These are phyloP conservation scores for Papilio protenor DNA, from an alignment of 2,888 invertebrate species.

Conservation along the genomic window DNA sequence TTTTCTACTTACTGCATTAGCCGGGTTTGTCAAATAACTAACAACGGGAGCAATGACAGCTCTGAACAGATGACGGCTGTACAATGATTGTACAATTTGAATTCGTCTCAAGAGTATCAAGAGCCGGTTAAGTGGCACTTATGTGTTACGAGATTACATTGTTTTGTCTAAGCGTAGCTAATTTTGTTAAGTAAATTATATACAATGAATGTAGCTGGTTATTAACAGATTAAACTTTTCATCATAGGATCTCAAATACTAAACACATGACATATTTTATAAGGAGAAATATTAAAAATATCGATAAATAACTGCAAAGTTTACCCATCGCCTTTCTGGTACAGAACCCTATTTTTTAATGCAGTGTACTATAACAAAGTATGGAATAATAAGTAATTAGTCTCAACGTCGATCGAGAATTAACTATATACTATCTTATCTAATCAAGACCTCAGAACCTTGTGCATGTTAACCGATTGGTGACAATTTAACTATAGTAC, in stretches of 20 bases:
- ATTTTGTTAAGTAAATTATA: background rate
- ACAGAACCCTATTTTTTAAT: background rate
- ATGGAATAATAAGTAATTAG: background rate
- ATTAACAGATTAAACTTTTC: too few species aligned
- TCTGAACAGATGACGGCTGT: background rate
- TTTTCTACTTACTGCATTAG: constrained; percentile 12
- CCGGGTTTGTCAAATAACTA: background rate
- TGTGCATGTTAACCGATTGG: constrained; percentile 17
- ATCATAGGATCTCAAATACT: too few species aligned
- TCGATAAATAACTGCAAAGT: background rate
- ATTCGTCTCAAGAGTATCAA: background rate
- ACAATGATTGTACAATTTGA: constrained; percentile 2
- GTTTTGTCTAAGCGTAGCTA: constrained; percentile 6
- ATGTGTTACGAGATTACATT: constrained; percentile 14
- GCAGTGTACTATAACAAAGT: background rate
- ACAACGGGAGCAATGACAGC: background rate
- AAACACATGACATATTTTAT: too few species aligned
- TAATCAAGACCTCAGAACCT: constrained; percentile 17
- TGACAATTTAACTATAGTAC: background rate
- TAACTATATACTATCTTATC: constrained; percentile 25
- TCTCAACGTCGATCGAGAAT: background rate
- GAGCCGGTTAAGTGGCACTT: background rate
- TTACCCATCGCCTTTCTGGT: background rate
- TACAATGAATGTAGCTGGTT: background rate
- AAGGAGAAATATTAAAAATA: too few species aligned